Evolutionary conservation across 1,140 invertebrate species (phyloP).

Genomic region (Drosophila tropicalis): DNA sequence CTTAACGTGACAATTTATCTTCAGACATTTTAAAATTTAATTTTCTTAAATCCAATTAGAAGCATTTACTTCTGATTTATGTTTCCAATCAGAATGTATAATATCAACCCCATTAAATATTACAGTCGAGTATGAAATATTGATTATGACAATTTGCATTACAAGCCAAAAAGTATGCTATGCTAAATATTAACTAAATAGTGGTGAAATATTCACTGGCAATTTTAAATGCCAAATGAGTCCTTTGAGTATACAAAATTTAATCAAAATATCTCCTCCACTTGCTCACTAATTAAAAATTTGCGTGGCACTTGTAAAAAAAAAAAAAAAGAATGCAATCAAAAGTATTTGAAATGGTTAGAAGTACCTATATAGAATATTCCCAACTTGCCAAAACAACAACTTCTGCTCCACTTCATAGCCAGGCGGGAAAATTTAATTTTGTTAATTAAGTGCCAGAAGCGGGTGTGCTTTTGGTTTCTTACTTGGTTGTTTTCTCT

Average conservation of each 20-base stretch:
- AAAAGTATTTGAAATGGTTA: background rate
- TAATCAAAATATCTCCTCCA: background rate
- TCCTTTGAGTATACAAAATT: background rate
- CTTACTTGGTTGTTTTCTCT: background rate
- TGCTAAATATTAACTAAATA: background rate
- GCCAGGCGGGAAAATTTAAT: slow-evolving; percentile 66
- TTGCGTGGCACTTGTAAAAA: background rate
- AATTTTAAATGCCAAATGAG: too few species aligned
- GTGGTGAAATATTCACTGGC: background rate
- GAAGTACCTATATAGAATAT: background rate
- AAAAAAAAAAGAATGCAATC: slow-evolving; percentile 1
- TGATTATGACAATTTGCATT: too few species aligned
- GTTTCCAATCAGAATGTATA: too few species aligned
- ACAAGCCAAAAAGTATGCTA: background rate
- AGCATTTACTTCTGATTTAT: too few species aligned
- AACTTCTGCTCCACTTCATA: background rate
- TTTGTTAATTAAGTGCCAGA: slow-evolving; percentile 73
- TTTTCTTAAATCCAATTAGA: too few species aligned
- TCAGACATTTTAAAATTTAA: too few species aligned
- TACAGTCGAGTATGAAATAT: too few species aligned
- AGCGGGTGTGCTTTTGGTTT: slow-evolving; percentile 37
- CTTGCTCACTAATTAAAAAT: slow-evolving; percentile 11
- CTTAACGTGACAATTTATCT: too few species aligned
- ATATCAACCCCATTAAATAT: too few species aligned
- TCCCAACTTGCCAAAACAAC: slow-evolving; percentile 6